phyloP scores from a whole-genome alignment of 2,888 invertebrate genomes.

The Agonopterix arenella region DNA sequence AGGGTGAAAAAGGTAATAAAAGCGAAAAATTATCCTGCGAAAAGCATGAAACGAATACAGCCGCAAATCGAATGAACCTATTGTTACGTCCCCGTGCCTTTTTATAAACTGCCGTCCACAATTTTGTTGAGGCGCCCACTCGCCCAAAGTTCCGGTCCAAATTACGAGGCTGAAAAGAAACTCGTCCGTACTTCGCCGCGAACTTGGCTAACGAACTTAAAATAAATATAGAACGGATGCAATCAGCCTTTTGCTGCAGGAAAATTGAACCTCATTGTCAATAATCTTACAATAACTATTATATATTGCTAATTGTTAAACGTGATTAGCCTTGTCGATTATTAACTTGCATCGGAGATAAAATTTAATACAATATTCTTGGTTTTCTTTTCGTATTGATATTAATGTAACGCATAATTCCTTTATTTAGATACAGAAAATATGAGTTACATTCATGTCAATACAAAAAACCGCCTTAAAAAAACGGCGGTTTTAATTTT shows the following conservation, averaged over 20 bases:
- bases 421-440: too few species aligned
- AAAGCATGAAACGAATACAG: constrained; percentile 23
- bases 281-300: too few species aligned
- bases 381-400: too few species aligned
- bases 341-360: too few species aligned
- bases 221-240: constrained; percentile 31
- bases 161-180: constrained; percentile 49
- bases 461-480: too few species aligned
- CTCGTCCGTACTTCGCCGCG: constrained; percentile 26
- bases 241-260: neutral
- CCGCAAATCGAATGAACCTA: constrained; percentile 53
- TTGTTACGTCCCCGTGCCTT: constrained; percentile 41
- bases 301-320: too few species aligned
- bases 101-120: constrained; percentile 47
- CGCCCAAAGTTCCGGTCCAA: constrained; percentile 43
- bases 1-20: constrained; percentile 22
- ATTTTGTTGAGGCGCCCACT: constrained; percentile 42
- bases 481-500: too few species aligned
- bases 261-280: neutral
- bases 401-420: too few species aligned
- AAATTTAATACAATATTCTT: too few species aligned
- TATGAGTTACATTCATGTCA: too few species aligned
- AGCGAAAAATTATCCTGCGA: constrained; percentile 18
- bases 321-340: too few species aligned
- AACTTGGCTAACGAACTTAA: constrained; percentile 45